Percentiles rank a stretch among this genome's conserved stretches.
Evolutionary conservation across 2,113 vertebrate genomes (phyloP).

Genomic region (Ctenomys sociabilis): DNA sequence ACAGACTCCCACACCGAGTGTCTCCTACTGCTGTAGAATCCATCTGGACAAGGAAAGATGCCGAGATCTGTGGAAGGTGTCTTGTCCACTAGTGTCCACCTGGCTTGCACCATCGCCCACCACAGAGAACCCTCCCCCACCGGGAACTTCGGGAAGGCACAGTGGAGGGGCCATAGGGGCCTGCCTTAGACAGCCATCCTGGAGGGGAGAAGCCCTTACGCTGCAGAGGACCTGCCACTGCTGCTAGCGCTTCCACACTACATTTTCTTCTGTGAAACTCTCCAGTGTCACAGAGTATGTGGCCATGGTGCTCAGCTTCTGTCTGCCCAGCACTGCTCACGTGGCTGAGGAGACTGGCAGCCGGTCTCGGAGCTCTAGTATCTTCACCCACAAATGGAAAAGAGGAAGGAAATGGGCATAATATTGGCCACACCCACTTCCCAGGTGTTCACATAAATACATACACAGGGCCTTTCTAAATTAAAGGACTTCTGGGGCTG

Average conservation of each 20-base stretch:
- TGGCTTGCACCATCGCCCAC: rapidly evolving
- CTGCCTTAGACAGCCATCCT: rapidly evolving
- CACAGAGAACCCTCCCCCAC: background rate
- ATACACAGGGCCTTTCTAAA: background rate
- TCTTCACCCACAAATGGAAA: background rate
- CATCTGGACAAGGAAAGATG: background rate
- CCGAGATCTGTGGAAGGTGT: background rate
- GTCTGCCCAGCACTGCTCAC: background rate
- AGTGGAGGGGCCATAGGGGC: background rate
- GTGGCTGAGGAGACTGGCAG: background rate
- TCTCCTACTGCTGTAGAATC: background rate
- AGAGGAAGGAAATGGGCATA: too few species aligned
- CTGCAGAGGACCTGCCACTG: rapidly evolving
- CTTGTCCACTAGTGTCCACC: too few species aligned
- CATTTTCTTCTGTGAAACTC: background rate
- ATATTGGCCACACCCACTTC: background rate
- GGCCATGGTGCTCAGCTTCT: background rate
- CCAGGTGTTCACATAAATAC: background rate
- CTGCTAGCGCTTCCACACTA: too few species aligned
- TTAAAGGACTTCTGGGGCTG: background rate
- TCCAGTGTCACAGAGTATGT: background rate
- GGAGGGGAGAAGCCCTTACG: rapidly evolving
- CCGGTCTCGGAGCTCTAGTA: background rate
- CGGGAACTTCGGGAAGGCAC: background rate
- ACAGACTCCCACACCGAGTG: background rate